A percentile compares a stretch with the other conserved stretches of the same genome.
phyloP scores from a whole-genome alignment of 1,140 invertebrate species.

The Eurosta solidaginis region DNA sequence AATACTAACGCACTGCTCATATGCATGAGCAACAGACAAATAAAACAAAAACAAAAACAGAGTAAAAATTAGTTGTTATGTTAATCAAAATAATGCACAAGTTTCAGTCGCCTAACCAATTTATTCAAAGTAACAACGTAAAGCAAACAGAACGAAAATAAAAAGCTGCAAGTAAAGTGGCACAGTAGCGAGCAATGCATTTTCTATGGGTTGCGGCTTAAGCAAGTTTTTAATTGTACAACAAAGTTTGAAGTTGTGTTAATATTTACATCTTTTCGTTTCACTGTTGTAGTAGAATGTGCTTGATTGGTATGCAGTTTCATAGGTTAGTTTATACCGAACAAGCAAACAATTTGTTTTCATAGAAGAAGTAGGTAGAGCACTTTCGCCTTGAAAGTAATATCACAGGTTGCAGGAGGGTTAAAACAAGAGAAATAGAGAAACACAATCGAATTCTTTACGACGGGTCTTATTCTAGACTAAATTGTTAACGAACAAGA shows the following conservation, averaged over 20 bases:
- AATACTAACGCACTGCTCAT: background rate
- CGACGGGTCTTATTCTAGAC: no score
- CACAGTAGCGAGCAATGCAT: background rate
- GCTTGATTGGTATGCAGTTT: no score
- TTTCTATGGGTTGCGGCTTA: background rate
- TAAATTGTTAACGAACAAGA: no score
- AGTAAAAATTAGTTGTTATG: background rate
- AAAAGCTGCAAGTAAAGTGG: background rate
- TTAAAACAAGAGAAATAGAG: no score
- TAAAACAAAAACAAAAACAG: background rate
- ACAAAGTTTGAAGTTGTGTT: background rate
- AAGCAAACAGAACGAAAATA: background rate
- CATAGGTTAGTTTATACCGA: no score
- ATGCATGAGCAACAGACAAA: background rate
- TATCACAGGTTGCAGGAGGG: no score
- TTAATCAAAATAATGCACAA: background rate
- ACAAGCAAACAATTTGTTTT: no score
- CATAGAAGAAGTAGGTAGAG: no score
- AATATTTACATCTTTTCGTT: background rate
- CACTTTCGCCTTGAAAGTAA: no score
- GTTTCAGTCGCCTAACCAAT: background rate
- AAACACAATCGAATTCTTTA: no score
- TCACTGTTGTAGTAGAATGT: background rate
- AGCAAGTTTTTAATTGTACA: constrained; percentile 4
- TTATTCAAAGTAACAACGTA: background rate